Percentiles rank a stretch among this genome's conserved stretches.
Evolutionary conservation across 2,797 vertebrate genomes (phyloP).

Genomic region (Natrix natrix): DNA sequence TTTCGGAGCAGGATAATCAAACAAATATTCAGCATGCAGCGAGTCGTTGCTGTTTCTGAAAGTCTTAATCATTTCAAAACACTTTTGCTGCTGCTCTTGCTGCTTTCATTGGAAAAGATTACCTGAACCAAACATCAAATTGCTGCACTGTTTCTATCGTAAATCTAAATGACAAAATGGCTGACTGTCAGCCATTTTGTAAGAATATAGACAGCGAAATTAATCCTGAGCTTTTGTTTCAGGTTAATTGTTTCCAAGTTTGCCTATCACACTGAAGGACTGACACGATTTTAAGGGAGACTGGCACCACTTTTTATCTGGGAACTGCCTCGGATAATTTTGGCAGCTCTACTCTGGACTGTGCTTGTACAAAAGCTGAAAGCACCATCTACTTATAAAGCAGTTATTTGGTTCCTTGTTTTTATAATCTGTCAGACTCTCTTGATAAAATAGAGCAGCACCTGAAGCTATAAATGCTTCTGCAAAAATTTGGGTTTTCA

Average conservation of each 20-base stretch:
- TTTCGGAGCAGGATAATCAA: neutral
- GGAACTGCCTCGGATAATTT: constrained; percentile 25
- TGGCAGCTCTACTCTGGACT: neutral
- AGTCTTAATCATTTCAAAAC: neutral
- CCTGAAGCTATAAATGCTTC: constrained; percentile 43
- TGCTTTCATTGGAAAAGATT: neutral
- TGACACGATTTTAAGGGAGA: constrained; percentile 32
- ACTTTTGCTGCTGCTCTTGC: neutral
- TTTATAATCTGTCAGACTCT: constrained; percentile 43
- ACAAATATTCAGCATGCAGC: neutral
- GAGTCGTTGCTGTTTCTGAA: neutral
- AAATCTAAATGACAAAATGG: constrained; percentile 62
- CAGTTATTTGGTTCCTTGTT: constrained; percentile 53
- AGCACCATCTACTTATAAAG: constrained; percentile 54
- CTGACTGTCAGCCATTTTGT: constrained; percentile 64
- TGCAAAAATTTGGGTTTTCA: constrained; percentile 16
- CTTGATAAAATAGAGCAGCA: constrained; percentile 60
- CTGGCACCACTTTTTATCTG: constrained; percentile 25
- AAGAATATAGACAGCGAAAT: neutral
- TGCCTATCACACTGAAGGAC: neutral
- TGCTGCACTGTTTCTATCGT: neutral
- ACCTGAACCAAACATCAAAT: neutral
- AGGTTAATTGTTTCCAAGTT: constrained; percentile 26
- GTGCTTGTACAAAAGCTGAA: constrained; percentile 55
- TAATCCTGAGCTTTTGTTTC: neutral